Evolutionary conservation across 2,797 vertebrate species (phyloP), one percentile per base, ranked within the genome.

Genomic region (Chelidonichthys spinosus): DNA sequence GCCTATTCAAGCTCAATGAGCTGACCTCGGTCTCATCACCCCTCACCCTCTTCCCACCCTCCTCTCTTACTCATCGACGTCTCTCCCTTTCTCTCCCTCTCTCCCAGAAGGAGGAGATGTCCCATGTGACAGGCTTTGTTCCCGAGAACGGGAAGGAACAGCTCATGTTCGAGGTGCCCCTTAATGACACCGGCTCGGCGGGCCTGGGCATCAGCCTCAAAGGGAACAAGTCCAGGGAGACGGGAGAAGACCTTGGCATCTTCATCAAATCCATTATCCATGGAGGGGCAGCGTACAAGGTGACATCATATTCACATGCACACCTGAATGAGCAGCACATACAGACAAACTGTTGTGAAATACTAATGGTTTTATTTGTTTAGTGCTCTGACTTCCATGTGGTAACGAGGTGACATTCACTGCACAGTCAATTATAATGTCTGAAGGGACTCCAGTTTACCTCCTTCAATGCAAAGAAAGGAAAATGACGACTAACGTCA

Each of bases 261-360:
- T 99, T 99, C 89, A 98, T 99, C 91, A 99, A 99, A 87, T 98
- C 97, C 13, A 91, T 99, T 82, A 99, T 99, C 86, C 97, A 98
- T 0, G 98, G 98, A 90, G 98, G 98, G 40, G 98, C 98, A 50
- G 98, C 98, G 7, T 97, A 96, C 92, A 99, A 99, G 98, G 98
- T 99, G 83, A 84, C 25, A 0, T 18, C 1, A 14, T 18, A 7
- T 10, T 65, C 14, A 46, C 13, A 40, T 0, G 11, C 17, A 39
- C 10, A 10, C 36, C 2, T 7, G 33, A 39, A 53, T 25, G 5
- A 81, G 6, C 11, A 55, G 14, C 36, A 39, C 35, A 60, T 1
- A 43, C 44, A 33, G 35, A 62, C 32, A 36, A 44, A 53, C 10
- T 15, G 54, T n/a, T 42, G 7, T 3, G 46, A 50, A 35, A n/a